Evolutionary conservation across 2,888 invertebrate genomes (phyloP), one percentile per base, ranked within the genome.

Genomic region (Vandiemenella viatica): DNA sequence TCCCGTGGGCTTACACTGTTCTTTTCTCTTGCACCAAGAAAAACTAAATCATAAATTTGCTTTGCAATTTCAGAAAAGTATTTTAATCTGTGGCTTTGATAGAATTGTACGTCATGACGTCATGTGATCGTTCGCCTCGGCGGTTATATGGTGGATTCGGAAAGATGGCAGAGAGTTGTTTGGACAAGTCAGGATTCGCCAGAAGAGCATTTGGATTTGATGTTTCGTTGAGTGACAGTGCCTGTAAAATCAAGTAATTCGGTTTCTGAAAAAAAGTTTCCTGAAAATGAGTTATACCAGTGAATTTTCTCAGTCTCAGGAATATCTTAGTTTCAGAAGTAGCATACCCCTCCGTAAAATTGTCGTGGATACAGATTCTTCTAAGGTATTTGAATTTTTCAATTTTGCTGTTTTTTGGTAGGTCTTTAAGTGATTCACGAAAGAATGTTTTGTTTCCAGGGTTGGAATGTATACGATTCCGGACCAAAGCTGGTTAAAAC

Each of bases 391-490:
- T 4, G 7, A 45, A 13, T 2, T 13, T 32, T 10, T 23, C 8
- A 40, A 40, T 40, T 3, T n/a, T 40, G 3, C 41, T 4, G 10
- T n/a, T n/a, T 15, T 10, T 3, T 16, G 10, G 10, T 40, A 40
- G 41, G 15, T 40, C 10, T 18, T 16, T n/a, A 3, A 10, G 4
- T 13, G n/a, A n/a, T n/a, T n/a, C 2, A 8, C 26, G 17, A 21
- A 8, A 7, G 19, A 13, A 15, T 10, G 17, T 17, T 45, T 19
- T 4, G 4, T 32, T 10, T n/a, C n/a, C 58, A 83, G 83, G 77
- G 79, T 56, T 92, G 91, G 91, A 78, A 79, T 62, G 72, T 90
- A 52, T 91, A 88, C 63, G 91, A 92, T 63, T 83, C 87, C 50
- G 90, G 88, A 21, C 90, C 91, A 7, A 81, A 81, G 63, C 75